A percentile compares a stretch with the other conserved stretches of the same genome.
phyloP scores from a whole-genome alignment of 2,888 invertebrate genomes.

The Mythimna pallens region DNA sequence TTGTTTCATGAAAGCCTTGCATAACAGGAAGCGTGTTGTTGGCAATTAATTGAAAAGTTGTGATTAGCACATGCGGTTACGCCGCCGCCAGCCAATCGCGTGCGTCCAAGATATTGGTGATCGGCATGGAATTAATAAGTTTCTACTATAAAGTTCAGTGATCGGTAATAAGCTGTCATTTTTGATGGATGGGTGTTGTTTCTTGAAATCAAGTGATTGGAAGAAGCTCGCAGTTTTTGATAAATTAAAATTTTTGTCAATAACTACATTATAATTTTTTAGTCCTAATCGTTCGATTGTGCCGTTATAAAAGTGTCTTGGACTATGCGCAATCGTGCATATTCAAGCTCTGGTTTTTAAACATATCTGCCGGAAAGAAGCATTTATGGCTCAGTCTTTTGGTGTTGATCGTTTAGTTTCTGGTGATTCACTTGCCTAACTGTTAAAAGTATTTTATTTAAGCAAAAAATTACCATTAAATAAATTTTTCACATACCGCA shows the following conservation, averaged over 20 bases:
- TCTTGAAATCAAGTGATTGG: neutral
- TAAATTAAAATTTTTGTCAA: neutral
- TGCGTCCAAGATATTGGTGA: slow-evolving; percentile 34
- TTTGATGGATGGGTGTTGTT: slow-evolving; percentile 19
- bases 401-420: neutral
- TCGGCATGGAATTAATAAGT: slow-evolving; percentile 9
- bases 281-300: neutral
- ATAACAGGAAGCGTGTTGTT: slow-evolving; percentile 66
- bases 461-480: neutral
- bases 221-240: neutral
- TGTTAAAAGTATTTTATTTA: neutral
- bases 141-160: neutral
- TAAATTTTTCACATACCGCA: neutral
- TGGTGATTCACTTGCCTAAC: neutral
- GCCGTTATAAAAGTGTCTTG: neutral
- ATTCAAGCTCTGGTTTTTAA: neutral
- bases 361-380: neutral
- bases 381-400: neutral
- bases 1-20: slow-evolving; percentile 65
- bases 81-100: slow-evolving; percentile 33
- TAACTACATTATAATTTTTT: no score
- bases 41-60: slow-evolving; percentile 71
- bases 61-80: slow-evolving; percentile 61
- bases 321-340: neutral
- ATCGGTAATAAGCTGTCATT: slow-evolving; percentile 19